Evolutionary conservation across 2,797 vertebrate species (phyloP), one percentile per base, ranked within the genome.

Genomic region (Sylvia borin): DNA sequence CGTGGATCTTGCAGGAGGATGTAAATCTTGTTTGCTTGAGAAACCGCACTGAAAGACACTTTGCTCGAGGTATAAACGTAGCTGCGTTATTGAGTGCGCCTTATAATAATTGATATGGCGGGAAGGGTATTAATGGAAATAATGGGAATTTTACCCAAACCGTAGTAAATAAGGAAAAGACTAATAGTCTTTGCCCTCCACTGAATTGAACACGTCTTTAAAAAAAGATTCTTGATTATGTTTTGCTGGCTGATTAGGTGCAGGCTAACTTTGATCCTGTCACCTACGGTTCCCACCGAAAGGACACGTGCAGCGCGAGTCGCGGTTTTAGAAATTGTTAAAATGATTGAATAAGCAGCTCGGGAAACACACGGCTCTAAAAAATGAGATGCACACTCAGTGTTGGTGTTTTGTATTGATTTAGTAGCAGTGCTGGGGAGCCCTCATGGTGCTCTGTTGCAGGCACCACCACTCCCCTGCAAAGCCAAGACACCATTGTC

Each of bases 1-100:
- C 0, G 18, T 86, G 93, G 73, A 93, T 95, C 95, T 94, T 89
- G 77, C 67, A 61, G 3, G 14, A 80, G 92, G 88, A 89, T 90
- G 90, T 93, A 96, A 96, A 95, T 95, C 93, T 95, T 94, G 71
- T 93, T 95, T 95, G 92, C 96, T 95, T 96, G 96, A 95, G 96
- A 87, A 96, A 92, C 77, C 0, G 2, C 95, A 76, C 48, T 79
- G 93, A 95, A 93, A 95, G 92, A 93, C 85, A 54, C 80, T 94
- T 95, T 87, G 83, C 94, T 96, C 9, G 51, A 87, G 93, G 92
- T 95, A 29, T 13, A 95, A 67, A 67, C 5, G 7, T 45, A 10
- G 77, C 90, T 1, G 19, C 0, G 0, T 95, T 96, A 95, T 94
- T 94, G 96, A 96, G 92, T 95, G 71, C 67, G 65, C 92, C 90